Evolutionary conservation across 2,113 vertebrate species (phyloP).

Genomic region (Callipepla californica): DNA sequence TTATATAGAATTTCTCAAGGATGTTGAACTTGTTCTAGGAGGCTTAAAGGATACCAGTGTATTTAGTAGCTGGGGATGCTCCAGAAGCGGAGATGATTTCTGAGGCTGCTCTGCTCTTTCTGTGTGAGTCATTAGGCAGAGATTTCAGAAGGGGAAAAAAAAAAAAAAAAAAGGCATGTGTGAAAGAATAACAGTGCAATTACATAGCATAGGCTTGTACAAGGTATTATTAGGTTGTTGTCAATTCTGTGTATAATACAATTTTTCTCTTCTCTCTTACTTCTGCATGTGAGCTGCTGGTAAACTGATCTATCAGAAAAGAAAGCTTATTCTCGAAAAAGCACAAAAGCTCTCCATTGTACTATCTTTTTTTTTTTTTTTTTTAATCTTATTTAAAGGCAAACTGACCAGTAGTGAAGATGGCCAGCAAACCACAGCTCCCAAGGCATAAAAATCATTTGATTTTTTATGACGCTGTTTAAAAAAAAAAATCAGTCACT

Average conservation of each 20-base stretch:
- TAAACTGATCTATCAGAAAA: background rate
- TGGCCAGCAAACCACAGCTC: background rate
- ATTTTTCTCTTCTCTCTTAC: background rate
- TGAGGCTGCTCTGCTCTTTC: background rate
- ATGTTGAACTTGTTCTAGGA: background rate
- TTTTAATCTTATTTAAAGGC: background rate
- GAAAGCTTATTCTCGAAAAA: background rate
- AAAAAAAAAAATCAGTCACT: background rate
- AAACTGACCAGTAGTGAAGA: background rate
- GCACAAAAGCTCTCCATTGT: fast-evolving
- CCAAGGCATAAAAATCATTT: background rate
- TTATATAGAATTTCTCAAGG: background rate
- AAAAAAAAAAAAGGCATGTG: background rate
- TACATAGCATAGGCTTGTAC: background rate
- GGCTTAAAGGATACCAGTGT: background rate
- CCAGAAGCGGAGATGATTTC: background rate
- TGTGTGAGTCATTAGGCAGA: background rate
- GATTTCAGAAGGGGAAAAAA: background rate
- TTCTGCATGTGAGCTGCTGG: background rate
- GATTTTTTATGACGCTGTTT: background rate
- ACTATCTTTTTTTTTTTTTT: too few relatives aligned
- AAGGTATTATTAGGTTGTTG: background rate
- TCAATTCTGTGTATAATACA: background rate
- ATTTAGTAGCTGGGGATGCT: background rate
- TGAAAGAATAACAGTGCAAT: background rate